A percentile compares a stretch with the other conserved stretches of the same genome.
Evolutionary conservation across 1,140 invertebrate species (phyloP).

Genomic region (Cardiocondyla obscurior): DNA sequence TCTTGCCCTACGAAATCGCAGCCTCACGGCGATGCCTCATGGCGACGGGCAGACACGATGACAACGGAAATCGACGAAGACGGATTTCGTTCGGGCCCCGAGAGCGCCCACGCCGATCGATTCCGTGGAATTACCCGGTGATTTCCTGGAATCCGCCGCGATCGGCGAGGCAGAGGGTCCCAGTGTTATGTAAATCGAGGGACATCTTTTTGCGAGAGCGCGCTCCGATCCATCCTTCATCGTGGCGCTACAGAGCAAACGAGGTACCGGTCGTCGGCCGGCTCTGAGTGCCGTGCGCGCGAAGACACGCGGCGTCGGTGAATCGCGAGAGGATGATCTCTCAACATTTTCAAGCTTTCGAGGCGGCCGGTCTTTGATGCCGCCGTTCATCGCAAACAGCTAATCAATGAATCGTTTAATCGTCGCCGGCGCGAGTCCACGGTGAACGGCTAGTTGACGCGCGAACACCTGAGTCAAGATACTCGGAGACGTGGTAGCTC

Average conservation of each 20-base stretch:
- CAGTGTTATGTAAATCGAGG: constrained; percentile 50
- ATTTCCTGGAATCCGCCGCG: constrained; percentile 61
- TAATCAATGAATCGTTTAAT: neutral
- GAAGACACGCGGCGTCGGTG: neutral
- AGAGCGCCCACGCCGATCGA: neutral
- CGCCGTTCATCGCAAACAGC: neutral
- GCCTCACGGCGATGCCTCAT: constrained; percentile 71
- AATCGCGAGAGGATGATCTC: neutral
- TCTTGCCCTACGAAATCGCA: constrained; percentile 71
- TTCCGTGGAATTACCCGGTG: constrained; percentile 61
- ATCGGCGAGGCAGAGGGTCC: neutral
- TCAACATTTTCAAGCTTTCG: neutral
- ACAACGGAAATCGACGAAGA: constrained; percentile 70
- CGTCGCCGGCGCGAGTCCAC: neutral
- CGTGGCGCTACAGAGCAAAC: constrained; percentile 13
- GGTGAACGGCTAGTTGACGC: too few species aligned
- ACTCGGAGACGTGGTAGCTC: neutral
- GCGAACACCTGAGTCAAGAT: neutral
- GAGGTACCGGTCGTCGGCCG: neutral
- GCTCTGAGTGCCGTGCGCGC: neutral
- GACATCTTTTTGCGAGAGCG: constrained; percentile 1
- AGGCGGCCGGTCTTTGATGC: neutral
- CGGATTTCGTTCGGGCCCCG: constrained; percentile 50
- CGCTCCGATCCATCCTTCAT: constrained; percentile 20
- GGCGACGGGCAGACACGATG: constrained; percentile 59